phyloP scores from a whole-genome alignment of 2,888 invertebrate species.

The Diabrotica balteata region DNA sequence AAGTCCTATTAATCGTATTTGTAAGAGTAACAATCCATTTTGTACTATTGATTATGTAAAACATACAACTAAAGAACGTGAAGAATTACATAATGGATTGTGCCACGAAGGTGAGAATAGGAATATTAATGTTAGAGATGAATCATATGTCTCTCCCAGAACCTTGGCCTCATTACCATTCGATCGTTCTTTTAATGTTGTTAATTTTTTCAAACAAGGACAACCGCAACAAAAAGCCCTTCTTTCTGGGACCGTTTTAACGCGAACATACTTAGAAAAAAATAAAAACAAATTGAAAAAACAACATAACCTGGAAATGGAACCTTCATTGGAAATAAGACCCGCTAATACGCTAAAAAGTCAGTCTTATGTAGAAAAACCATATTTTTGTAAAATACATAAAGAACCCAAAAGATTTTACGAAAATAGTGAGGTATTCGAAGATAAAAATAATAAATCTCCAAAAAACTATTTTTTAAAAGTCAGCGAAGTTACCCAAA shows the following conservation, averaged over 20 bases:
- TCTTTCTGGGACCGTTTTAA: conserved; percentile 43
- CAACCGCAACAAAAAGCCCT: conserved; percentile 13
- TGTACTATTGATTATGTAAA: conserved; percentile 9
- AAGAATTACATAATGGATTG: conserved; percentile 4
- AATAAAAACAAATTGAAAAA: conserved; percentile 31
- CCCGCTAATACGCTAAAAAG: conserved; percentile 1
- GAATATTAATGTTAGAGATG: not conserved
- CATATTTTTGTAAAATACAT: conserved; percentile 5
- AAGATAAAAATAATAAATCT: not conserved
- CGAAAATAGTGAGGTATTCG: not conserved
- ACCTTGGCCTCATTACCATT: conserved; percentile 18
- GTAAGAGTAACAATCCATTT: conserved; percentile 1
- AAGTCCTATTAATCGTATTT: conserved; percentile 43
- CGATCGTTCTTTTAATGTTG: conserved; percentile 17
- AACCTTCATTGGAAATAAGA: not conserved
- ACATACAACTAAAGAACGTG: conserved; percentile 5
- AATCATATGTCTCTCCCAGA: not conserved
- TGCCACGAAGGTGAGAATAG: not conserved
- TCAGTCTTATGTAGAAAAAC: conserved; percentile 25
- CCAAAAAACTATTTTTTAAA: not conserved
- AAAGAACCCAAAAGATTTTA: not conserved
- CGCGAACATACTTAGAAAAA: conserved; percentile 47
- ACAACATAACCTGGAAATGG: conserved; percentile 4
- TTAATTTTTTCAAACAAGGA: conserved; percentile 22
- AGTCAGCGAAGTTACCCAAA: conserved; percentile 11